Conservation (phyloP, 2,797 vertebrate genomes). For the Buphagus erythrorhynchus region DNA sequence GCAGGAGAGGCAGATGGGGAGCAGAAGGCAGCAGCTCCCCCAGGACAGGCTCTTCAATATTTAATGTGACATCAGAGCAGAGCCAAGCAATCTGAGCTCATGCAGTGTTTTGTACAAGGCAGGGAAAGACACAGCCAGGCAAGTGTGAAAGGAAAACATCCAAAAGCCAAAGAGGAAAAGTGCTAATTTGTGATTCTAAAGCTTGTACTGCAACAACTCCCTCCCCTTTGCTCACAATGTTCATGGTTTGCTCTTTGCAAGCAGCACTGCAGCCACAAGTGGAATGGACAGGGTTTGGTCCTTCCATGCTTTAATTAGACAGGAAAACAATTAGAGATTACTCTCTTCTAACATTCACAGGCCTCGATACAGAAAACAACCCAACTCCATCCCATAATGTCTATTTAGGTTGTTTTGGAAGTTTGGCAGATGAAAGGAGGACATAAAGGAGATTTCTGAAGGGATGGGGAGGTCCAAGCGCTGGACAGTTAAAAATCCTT, state of each 20-base stretch:
- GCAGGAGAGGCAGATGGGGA: neutral
- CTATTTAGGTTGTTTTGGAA: neutral
- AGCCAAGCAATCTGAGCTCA: neutral
- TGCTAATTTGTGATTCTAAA: neutral
- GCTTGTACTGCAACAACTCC: neutral
- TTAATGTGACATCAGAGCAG: neutral
- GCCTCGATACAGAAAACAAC: neutral
- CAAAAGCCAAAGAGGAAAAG: neutral
- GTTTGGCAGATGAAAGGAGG: neutral
- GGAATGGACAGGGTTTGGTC: neutral
- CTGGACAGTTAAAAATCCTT: neutral
- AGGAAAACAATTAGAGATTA: neutral
- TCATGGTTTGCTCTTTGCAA: neutral
- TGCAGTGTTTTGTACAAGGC: neutral
- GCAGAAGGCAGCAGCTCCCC: constrained; percentile 33
- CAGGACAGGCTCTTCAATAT: neutral
- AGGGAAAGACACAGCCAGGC: neutral
- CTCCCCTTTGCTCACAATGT: neutral
- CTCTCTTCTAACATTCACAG: neutral
- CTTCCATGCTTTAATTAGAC: constrained; percentile 5
- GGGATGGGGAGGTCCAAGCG: neutral
- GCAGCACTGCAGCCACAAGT: neutral
- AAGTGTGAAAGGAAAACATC: neutral
- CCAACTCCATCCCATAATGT: neutral
- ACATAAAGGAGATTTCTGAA: neutral